Base-by-base conservation (phyloP, 2,113 vertebrate species). In the Nestor notabilis region DNA sequence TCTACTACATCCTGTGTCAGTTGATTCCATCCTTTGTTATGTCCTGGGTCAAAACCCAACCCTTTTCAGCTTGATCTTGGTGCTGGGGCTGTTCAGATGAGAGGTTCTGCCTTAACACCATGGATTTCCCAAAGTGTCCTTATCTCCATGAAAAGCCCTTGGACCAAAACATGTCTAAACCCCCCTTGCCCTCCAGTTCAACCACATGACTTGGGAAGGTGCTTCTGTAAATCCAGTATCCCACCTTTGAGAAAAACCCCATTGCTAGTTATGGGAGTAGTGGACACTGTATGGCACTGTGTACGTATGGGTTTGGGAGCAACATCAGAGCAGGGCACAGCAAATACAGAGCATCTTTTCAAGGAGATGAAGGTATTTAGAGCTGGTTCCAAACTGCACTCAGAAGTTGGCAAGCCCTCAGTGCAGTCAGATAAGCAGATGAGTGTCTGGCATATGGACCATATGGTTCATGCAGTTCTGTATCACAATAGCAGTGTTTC, bases 391-490 rank as follows among this genome's bases (percentile, higher is more conserved):
- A 74, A 33, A 60, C 79, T 55, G 70, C 33, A 9, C 35, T 53
- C 28, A 15, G 74, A 69, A 78, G 76, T 28, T 93, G 95, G 93
- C 83, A 83, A 50, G 69, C 65, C 69, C 83, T 81, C 7, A 5
- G 25, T 18, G 8, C 65, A 46, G 44, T n/a, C 55, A 1, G 12
- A 10, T 11, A 16, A 86, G 76, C 84, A 89, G 93, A 61, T 74
- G 76, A 56, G 70, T 27, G 71, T 46, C 66, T 70, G 87, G 55
- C 88, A 20, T 82, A 66, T 17, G 84, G 87, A 55, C 80, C 75
- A 85, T 69, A 65, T 89, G 87, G 70, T 64, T 58, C 24, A 0
- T 33, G 61, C 53, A 29, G 74, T 25, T 68, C 74, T 35, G 17
- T 52, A 23, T 49, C 82, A 55, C 93, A 83, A 78, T 55, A 82